These are phyloP conservation scores for Folsomia candida DNA, from an alignment of 2,888 invertebrate genomes.

Conservation along the genomic window DNA sequence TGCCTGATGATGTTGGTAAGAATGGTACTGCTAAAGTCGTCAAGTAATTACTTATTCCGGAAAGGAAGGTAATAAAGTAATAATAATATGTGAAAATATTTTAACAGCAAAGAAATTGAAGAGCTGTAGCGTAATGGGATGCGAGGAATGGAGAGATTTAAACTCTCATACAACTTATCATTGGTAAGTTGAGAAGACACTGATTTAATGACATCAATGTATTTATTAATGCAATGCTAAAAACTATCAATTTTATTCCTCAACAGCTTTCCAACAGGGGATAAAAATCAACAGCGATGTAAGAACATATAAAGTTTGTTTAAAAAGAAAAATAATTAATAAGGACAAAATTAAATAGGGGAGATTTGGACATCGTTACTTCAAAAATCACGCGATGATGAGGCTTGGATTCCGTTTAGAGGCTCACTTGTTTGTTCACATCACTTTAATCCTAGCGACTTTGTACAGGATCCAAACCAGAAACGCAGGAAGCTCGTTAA, in stretches of 20 bases:
- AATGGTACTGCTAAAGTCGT: too few species aligned
- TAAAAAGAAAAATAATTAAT: neutral
- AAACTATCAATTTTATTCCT: too few species aligned
- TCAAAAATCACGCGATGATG: constrained; percentile 24
- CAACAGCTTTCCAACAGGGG: constrained; percentile 34
- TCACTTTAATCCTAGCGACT: constrained; percentile 30
- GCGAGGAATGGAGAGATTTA: constrained; percentile 38
- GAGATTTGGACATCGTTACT: constrained; percentile 35
- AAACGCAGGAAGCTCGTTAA: constrained; percentile 30
- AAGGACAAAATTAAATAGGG: constrained; percentile 7
- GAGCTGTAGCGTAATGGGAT: constrained; percentile 27
- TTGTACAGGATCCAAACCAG: constrained; percentile 25
- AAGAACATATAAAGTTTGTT: neutral
- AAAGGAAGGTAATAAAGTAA: too few species aligned
- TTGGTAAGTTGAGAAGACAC: constrained; percentile 16
- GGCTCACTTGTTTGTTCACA: constrained; percentile 32
- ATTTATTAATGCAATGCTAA: too few species aligned
- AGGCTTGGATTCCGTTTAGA: constrained; percentile 31
- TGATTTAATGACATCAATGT: neutral
- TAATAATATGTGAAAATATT: too few species aligned
- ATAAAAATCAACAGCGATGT: constrained; percentile 30
- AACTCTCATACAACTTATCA: constrained; percentile 33
- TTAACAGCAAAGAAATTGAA: constrained; percentile 18
- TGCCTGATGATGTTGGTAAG: constrained; percentile 31
- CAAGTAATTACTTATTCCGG: too few species aligned